Evolutionary conservation across 2,113 vertebrate genomes (phyloP), one percentile per base, ranked within the genome.

Genomic region (Nesoenas mayeri): DNA sequence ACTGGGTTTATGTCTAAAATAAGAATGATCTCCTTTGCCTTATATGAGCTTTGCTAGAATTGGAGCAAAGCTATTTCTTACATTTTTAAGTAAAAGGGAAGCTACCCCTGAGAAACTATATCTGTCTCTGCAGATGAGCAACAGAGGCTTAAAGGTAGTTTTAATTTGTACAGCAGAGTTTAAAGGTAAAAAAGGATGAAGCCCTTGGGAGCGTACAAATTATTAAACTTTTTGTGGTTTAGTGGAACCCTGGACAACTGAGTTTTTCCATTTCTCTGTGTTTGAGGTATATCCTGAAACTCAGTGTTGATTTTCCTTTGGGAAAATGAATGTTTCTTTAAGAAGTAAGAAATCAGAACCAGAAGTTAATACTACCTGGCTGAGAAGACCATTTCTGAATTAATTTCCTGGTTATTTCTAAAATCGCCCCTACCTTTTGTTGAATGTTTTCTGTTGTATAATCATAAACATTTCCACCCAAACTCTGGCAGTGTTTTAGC

Each of bases 161-260:
- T 36, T 31, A 29, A 24, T 48, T 51, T 56, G 14, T 64, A 36
- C 53, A 36, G 36, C 20, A 36, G 6, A 0, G 0, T 2, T 42
- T 61, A 12, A 66, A 67, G 40, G 13, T 17, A 32, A 78, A 78
- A 71, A 15, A 34, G 47, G 22, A 31, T 50, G 2, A 65, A 82
- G 22, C 62, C 36, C 18, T 51, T 0, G 0, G 7, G 54, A 62
- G 22, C 78, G 32, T 57, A 36, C n/a, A 48, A 48, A 22, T 73
- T 50, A 11, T 2, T 72, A 29, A 85, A 36, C 15, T 62, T 77
- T 9, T 13, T 91, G 60, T 32, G 67, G 13, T 75, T 61, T 22
- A 58, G 36, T 56, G 25, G 15, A 72, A 28, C 26, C 18, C 26
- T 64, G 56, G 26, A 21, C 36, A 48, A 5, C 11, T 4, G 8